Conservation (phyloP, 1,140 invertebrate species). For the Drosophila lacteicornis region DNA sequence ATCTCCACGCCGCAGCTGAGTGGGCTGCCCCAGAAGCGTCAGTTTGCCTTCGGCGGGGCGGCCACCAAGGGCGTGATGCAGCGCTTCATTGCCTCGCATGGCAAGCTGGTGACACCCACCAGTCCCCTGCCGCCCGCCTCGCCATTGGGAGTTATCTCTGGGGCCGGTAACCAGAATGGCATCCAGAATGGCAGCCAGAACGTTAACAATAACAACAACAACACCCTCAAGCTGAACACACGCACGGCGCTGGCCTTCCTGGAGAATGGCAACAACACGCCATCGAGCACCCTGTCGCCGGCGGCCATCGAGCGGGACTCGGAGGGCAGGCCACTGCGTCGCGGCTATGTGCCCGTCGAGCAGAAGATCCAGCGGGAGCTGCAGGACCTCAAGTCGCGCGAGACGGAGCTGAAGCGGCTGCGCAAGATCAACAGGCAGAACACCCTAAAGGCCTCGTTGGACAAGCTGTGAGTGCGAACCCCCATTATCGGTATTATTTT, state of each 20-base stretch:
- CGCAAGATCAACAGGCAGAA: constrained; percentile 85
- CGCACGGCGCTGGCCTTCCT: constrained; percentile 66
- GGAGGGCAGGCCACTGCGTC: constrained; percentile 87
- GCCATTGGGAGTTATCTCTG: constrained; percentile 8
- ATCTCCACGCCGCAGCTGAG: constrained; percentile 87
- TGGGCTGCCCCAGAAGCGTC: constrained; percentile 84
- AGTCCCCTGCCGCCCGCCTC: constrained; percentile 26
- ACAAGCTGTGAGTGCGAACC: constrained; percentile 76
- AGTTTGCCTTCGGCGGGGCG: constrained; percentile 86
- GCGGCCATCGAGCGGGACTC: constrained; percentile 85
- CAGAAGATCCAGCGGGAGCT: constrained; percentile 92
- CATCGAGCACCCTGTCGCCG: constrained; percentile 73
- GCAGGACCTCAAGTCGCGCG: constrained; percentile 90
- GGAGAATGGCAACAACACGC: constrained; percentile 37
- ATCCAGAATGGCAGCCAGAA: not conserved
- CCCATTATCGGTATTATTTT: not conserved
- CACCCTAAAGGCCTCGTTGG: constrained; percentile 85
- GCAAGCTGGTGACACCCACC: constrained; percentile 86
- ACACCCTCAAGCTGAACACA: constrained; percentile 60
- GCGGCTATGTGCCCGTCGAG: constrained; percentile 89
- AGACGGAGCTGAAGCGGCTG: constrained; percentile 90
- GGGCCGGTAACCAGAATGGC: constrained; percentile 51
- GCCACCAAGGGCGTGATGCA: constrained; percentile 91
- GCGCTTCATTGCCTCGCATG: constrained; percentile 90
- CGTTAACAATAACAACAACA: not conserved